phyloP scores from a whole-genome alignment of 2,888 invertebrate species.

The Tridacna crocea region DNA sequence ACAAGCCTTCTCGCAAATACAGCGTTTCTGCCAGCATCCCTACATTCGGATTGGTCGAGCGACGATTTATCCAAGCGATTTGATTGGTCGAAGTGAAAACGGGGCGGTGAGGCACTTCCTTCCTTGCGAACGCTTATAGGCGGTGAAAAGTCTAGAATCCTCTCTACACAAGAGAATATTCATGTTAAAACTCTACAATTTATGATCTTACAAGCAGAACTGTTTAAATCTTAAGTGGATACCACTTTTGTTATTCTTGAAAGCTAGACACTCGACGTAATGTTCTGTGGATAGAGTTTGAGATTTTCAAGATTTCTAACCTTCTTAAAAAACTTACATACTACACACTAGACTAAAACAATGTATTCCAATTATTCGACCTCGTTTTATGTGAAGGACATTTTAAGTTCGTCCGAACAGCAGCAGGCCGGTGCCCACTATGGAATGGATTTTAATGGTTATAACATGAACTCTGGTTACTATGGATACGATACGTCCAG shows the following conservation, averaged over 20 bases:
- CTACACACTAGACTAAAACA: constrained; percentile 22
- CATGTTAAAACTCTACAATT: constrained; percentile 65
- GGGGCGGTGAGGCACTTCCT: constrained; percentile 5
- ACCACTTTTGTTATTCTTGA: constrained; percentile 65
- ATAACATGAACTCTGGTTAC: constrained; percentile 59
- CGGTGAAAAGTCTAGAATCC: constrained; percentile 35
- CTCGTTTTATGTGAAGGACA: constrained; percentile 65
- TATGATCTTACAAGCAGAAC: constrained; percentile 63
- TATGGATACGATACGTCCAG: constrained; percentile 58
- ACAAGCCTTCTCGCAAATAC: constrained; percentile 2
- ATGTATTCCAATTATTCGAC: constrained; percentile 67
- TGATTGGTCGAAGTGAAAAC: background rate
- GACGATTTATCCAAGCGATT: background rate
- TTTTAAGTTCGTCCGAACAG: constrained; percentile 60
- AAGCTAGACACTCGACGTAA: constrained; percentile 61
- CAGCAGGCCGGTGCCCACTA: constrained; percentile 55
- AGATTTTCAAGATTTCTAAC: constrained; percentile 57
- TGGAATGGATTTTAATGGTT: constrained; percentile 65
- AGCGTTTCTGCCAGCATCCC: background rate
- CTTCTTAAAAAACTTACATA: constrained; percentile 40
- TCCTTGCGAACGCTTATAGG: constrained; percentile 17
- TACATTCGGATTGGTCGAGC: background rate
- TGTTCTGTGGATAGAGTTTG: constrained; percentile 54
- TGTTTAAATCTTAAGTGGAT: constrained; percentile 65
- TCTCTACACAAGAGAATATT: constrained; percentile 27